Base-by-base conservation (phyloP, 2,888 invertebrate species). In the Tethea ocularis region DNA sequence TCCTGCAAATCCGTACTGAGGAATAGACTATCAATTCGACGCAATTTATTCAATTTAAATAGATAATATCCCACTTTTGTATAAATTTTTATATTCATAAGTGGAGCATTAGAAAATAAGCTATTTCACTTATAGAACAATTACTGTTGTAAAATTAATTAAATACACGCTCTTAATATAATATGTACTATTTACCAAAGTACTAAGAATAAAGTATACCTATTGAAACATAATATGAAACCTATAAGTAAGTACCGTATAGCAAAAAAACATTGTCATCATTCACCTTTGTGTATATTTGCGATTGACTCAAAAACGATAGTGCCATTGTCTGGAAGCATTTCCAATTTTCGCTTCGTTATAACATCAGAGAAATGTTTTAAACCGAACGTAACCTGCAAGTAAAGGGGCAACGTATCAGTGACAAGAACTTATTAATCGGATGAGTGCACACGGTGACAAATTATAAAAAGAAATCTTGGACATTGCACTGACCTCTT, bases 281-380 rank as follows among this genome's bases (percentile, higher is more conserved):
- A n/a, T 58, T 77, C 85, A 94, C 94, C 94, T 89, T 96, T 95
- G 88, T 97, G 97, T 88, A 98, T 97, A 82, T 96, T 96, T 82
- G 97, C 97, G 71, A 98, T 97, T 59, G 97, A 97, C 88, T 99
- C 98, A 84, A 99, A 94, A 67, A 98, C 97, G 77, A 98, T 96
- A 56, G 98, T 98, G 66, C 98, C 98, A 88, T 98, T 98, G 66
- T 98, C 98, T 2, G 98, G 97, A 74, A 99, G 93, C 95, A 98
- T 97, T 93, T 98, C 98, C 79, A 98, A 93, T 88, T 97, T 98
- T 87, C 97, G 96, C 91, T 98, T 98, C 63, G 96, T 95, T 71
- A 98, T 97, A 64, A 98, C 98, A 93, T 98, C 98, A 76, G 97
- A 95, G 88, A 98, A 97, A 92, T 98, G 98, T 83, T 96, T 96